These are phyloP conservation scores for Aromia moschata DNA, from an alignment of 2,888 invertebrate species.

Conservation along the genomic window DNA sequence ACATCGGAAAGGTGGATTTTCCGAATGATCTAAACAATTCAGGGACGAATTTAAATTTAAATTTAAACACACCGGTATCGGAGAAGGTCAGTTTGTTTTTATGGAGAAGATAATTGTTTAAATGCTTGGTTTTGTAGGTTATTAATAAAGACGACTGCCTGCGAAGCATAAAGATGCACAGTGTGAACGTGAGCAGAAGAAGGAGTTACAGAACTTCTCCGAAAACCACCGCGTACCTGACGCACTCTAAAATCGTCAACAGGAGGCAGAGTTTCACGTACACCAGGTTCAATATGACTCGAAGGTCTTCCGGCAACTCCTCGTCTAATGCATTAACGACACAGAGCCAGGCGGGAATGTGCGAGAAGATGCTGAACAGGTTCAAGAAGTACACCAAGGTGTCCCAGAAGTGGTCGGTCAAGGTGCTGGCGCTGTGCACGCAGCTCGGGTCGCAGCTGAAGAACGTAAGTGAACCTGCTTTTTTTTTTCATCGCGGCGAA, in stretches of 20 bases:
- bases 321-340: slow-evolving; percentile 2
- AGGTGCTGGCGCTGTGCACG: slow-evolving; percentile 48
- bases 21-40: slow-evolving; percentile 17
- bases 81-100: slow-evolving; percentile 29
- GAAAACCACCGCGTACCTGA: slow-evolving; percentile 26
- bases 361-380: slow-evolving; percentile 43
- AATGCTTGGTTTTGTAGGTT: slow-evolving; percentile 31
- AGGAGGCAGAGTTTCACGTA: slow-evolving; percentile 30
- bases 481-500: slow-evolving; percentile 2
- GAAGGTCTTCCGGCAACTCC: slow-evolving; percentile 28
- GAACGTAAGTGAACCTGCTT: slow-evolving; percentile 53
- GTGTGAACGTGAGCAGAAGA: slow-evolving; percentile 30
- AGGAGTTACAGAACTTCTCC: slow-evolving; percentile 34
- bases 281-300: slow-evolving; percentile 31
- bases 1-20: slow-evolving; percentile 14
- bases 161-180: slow-evolving; percentile 27
- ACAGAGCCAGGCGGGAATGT: slow-evolving; percentile 27
- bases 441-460: slow-evolving; percentile 51
- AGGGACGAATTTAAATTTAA: slow-evolving; percentile 13
- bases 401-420: slow-evolving; percentile 47
- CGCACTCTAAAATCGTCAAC: slow-evolving; percentile 29
- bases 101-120: background rate
- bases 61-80: slow-evolving; percentile 19
- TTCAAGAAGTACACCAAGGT: slow-evolving; percentile 48
- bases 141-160: slow-evolving; percentile 36